A percentile compares a stretch with the other conserved stretches of the same genome.
These are phyloP conservation scores for Oxytorus armatus DNA, from an alignment of 2,888 invertebrate genomes.

Conservation along the genomic window DNA sequence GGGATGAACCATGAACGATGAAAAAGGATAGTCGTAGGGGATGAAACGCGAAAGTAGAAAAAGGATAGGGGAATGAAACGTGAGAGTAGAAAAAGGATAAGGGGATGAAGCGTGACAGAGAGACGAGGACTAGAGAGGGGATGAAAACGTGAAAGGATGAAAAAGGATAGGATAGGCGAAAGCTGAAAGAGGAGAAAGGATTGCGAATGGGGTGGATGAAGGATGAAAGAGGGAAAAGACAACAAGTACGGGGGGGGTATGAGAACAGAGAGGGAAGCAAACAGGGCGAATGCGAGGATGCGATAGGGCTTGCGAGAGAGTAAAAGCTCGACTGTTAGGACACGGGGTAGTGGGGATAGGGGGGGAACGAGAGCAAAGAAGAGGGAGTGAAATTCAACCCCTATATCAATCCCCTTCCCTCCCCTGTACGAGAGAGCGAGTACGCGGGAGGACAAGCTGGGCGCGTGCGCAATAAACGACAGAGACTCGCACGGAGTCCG, in stretches of 20 bases:
- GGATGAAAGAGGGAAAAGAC: conserved; percentile 16
- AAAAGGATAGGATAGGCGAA: conserved; percentile 11
- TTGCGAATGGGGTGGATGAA: conserved; percentile 23
- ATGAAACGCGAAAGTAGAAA: conserved; percentile 11
- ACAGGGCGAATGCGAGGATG: conserved; percentile 34
- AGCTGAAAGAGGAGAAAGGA: conserved; percentile 38
- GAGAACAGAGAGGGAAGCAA: conserved; percentile 40
- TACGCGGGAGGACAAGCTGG: conserved; percentile 62
- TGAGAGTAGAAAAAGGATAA: conserved; percentile 28
- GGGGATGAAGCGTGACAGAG: conserved; percentile 44
- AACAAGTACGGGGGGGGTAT: conserved; percentile 2
- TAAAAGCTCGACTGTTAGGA: conserved; percentile 47
- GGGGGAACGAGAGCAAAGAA: conserved; percentile 33
- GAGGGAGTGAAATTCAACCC: conserved; percentile 53
- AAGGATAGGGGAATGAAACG: conserved; percentile 22
- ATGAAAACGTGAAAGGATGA: conserved; percentile 19
- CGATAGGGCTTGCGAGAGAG: conserved; percentile 48
- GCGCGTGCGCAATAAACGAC: conserved; percentile 69
- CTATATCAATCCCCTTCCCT: conserved; percentile 42
- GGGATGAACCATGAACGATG: neutral
- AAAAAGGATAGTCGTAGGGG: neutral
- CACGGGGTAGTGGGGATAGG: conserved; percentile 36
- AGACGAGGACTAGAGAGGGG: neutral
- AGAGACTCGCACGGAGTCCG: conserved; percentile 72
- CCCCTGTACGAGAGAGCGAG: conserved; percentile 46